A percentile compares a stretch with the other conserved stretches of the same genome.
Evolutionary conservation across 2,888 invertebrate genomes (phyloP).

Genomic region (Patella ulyssiponensis): DNA sequence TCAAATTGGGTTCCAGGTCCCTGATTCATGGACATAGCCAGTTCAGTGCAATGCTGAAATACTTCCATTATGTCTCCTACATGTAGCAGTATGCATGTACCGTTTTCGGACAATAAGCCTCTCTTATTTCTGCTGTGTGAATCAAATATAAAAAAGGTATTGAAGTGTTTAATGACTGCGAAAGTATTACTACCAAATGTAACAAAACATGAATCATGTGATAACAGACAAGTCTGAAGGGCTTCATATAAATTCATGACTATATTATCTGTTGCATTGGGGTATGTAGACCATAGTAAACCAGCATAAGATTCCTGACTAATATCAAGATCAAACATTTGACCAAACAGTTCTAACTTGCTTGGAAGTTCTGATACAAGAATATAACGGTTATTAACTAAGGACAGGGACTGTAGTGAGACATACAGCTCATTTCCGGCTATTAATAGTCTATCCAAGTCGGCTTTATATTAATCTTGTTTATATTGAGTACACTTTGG

Average conservation of each 20-base stretch:
- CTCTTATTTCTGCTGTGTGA: neutral
- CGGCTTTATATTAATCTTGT: no score
- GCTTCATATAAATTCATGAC: neutral
- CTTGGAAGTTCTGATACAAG: no score
- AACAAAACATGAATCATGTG: neutral
- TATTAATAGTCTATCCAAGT: no score
- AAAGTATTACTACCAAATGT: slow-evolving; percentile 2
- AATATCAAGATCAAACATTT: no score
- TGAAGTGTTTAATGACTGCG: neutral
- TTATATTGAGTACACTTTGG: no score
- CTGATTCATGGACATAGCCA: neutral
- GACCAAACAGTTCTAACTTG: no score
- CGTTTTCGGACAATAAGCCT: neutral
- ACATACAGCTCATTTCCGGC: neutral
- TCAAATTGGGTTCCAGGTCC: neutral
- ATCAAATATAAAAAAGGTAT: neutral
- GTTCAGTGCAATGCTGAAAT: neutral
- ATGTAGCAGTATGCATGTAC: neutral
- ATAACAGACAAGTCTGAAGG: neutral
- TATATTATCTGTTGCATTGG: neutral
- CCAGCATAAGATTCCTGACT: no score
- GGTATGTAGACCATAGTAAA: no score
- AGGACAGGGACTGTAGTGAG: neutral
- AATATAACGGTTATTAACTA: no score
- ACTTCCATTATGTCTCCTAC: neutral